Evolutionary conservation across 2,888 invertebrate genomes (phyloP).

Genomic region (Tanytarsus gracilentus): DNA sequence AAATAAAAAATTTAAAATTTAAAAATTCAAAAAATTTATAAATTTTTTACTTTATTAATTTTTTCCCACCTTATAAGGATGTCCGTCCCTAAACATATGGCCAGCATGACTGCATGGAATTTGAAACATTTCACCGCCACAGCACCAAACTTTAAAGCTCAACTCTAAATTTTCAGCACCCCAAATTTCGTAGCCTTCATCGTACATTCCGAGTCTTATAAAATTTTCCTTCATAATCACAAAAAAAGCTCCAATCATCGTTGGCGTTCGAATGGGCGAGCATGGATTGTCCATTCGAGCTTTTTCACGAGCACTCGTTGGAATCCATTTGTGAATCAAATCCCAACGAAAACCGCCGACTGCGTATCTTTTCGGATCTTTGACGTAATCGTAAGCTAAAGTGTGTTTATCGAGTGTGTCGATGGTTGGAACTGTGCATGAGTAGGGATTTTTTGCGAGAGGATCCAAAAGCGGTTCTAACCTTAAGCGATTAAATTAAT

Average conservation of each 20-base stretch:
- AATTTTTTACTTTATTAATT: not conserved
- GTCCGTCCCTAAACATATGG: constrained; percentile 43
- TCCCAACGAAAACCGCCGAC: constrained; percentile 15
- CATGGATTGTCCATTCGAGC: not conserved
- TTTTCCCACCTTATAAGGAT: constrained; percentile 56
- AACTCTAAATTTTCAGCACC: constrained; percentile 13
- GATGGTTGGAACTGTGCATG: no score
- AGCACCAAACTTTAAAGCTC: constrained; percentile 30
- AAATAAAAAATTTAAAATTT: not conserved
- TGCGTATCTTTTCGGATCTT: not conserved
- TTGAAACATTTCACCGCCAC: constrained; percentile 34
- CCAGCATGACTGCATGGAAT: constrained; percentile 35
- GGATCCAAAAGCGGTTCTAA: constrained; percentile 37
- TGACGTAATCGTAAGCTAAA: not conserved
- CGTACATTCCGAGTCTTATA: constrained; percentile 18
- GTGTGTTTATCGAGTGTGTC: not conserved
- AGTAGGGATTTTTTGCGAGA: constrained; percentile 31
- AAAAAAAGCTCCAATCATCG: constrained; percentile 23
- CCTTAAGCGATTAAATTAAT: constrained; percentile 31
- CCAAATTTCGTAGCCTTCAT: constrained; percentile 5
- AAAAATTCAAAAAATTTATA: not conserved
- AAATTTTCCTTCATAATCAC: constrained; percentile 21
- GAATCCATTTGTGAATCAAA: constrained; percentile 20
- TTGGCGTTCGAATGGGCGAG: constrained; percentile 13
- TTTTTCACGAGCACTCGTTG: not conserved